Evolutionary conservation across 2,888 invertebrate genomes (phyloP).

Genomic region (Apamea epomidion): DNA sequence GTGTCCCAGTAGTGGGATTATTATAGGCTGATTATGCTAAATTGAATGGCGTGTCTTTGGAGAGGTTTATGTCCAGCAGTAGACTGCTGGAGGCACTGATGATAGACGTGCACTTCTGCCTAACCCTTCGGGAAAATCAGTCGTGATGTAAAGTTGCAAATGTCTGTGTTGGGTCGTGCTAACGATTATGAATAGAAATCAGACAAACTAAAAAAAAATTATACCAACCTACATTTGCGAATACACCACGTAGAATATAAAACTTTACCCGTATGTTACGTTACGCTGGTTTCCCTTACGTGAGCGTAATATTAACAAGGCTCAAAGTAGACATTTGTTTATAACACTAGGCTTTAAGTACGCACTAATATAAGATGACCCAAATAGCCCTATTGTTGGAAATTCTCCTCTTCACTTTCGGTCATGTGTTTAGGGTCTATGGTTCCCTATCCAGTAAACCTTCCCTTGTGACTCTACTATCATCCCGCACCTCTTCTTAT

Average conservation of each 20-base stretch:
- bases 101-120: neutral
- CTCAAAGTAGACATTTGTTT: conserved; percentile 32
- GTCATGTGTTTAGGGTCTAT: neutral
- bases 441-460: neutral
- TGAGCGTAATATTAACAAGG: conserved; percentile 31
- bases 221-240: conserved; percentile 11
- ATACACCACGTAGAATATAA: conserved; percentile 46
- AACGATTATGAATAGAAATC: conserved; percentile 35
- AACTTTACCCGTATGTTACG: conserved; percentile 28
- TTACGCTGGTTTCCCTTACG: conserved; percentile 43
- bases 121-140: neutral
- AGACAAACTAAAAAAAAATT: neutral
- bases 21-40: no score
- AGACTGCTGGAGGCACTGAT: neutral
- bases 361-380: conserved; percentile 1
- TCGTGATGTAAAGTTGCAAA: neutral
- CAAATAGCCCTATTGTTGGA: neutral
- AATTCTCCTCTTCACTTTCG: neutral
- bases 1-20: neutral
- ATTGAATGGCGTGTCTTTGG: no score
- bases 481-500: no score
- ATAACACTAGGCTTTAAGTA: conserved; percentile 34
- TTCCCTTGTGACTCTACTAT: neutral
- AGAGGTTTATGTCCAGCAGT: neutral
- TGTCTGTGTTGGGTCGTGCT: neutral